Conservation (phyloP, 2,113 vertebrate genomes). For the Coracopsis vasa region DNA sequence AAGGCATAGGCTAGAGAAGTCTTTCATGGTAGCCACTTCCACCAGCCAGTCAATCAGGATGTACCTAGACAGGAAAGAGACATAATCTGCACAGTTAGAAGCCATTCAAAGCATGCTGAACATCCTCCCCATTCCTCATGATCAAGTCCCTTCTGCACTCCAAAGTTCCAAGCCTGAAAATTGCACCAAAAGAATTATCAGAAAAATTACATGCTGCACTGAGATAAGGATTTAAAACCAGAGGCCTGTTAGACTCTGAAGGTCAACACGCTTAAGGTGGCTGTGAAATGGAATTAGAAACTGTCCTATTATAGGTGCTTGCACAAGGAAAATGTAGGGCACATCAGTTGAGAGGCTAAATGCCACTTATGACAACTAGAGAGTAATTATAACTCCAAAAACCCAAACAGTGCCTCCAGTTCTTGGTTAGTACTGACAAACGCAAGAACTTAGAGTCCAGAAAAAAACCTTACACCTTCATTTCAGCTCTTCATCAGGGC, state of each 20-base stretch:
- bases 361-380: not conserved
- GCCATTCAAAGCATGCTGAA: not conserved
- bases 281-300: not conserved
- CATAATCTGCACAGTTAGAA: not conserved
- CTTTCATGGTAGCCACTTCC: conserved; percentile 97
- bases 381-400: not conserved
- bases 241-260: not conserved
- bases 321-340: not conserved
- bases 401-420: not conserved
- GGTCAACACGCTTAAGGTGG: not conserved
- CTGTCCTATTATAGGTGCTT: not conserved
- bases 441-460: not conserved
- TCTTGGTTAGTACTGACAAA: not conserved
- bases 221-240: not conserved
- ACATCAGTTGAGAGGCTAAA: not conserved
- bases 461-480: not conserved
- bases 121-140: not conserved
- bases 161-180: not conserved
- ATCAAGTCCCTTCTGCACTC: not conserved
- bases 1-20: conserved; percentile 91
- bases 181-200: not conserved
- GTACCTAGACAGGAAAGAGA: conserved; percentile 76
- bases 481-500: not conserved
- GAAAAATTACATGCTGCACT: not conserved
- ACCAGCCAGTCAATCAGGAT: conserved; percentile 97